Percentiles rank a stretch among this genome's conserved stretches.
Evolutionary conservation across 2,113 vertebrate species (phyloP).

Genomic region (Dascyllus trimaculatus): DNA sequence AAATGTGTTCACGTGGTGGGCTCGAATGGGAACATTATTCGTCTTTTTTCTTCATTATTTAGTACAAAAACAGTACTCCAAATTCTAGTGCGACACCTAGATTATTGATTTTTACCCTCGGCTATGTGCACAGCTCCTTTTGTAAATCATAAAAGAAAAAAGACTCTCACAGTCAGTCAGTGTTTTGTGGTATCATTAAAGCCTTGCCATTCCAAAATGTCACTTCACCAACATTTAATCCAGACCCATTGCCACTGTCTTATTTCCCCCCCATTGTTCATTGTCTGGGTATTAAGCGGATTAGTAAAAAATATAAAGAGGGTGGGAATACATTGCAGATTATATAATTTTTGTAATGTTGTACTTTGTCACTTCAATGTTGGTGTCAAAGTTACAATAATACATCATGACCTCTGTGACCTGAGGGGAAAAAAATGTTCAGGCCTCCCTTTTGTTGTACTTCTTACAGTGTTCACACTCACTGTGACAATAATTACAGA

Average conservation of each 20-base stretch:
- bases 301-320: constrained; percentile 61
- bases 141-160: background rate
- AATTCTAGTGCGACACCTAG: background rate
- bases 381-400: constrained; percentile 1
- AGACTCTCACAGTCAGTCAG: background rate
- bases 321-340: constrained; percentile 11
- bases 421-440: background rate
- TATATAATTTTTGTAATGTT: constrained; percentile 21
- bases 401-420: constrained; percentile 14
- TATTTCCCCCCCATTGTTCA: constrained; percentile 57
- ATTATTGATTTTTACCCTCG: background rate
- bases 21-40: too few species aligned
- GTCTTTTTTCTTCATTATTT: too few species aligned
- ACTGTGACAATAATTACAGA: constrained; percentile 8
- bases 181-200: constrained; percentile 49
- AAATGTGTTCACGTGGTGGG: too few species aligned
- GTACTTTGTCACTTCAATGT: constrained; percentile 22
- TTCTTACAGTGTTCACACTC: background rate
- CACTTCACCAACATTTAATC: constrained; percentile 69
- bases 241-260: constrained; percentile 33
- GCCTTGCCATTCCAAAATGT: constrained; percentile 60
- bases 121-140: background rate
- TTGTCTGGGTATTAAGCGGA: constrained; percentile 72
- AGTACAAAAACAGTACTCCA: too few species aligned
- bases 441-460: background rate